phyloP scores from a whole-genome alignment of 2,113 vertebrate genomes.

The Phycodurus eques region DNA sequence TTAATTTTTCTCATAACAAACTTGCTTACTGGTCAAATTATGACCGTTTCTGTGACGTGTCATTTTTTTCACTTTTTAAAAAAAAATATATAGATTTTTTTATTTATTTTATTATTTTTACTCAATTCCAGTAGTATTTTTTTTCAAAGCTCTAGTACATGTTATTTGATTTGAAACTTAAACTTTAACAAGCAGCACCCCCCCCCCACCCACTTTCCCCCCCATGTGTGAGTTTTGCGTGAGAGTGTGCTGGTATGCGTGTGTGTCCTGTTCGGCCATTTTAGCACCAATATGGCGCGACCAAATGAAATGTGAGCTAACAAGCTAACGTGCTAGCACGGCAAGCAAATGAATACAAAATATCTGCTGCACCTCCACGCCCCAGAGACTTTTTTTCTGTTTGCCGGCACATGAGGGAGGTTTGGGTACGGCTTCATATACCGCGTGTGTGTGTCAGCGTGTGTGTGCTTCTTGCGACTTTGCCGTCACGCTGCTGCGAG shows the following conservation, averaged over 20 bases:
- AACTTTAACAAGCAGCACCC: background rate
- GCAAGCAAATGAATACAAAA: background rate
- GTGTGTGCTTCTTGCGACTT: conserved; percentile 17
- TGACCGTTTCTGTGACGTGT: too few relatives aligned
- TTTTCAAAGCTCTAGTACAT: too few relatives aligned
- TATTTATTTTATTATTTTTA: too few relatives aligned
- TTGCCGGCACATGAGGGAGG: conserved; percentile 42
- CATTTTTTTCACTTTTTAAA: too few relatives aligned
- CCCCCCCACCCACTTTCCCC: too few relatives aligned
- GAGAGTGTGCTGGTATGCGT: too few relatives aligned
- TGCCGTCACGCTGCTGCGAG: conserved; percentile 42
- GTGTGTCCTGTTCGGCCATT: background rate
- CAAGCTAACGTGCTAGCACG: background rate
- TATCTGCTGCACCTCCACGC: conserved; percentile 41
- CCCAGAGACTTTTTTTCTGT: conserved; percentile 39
- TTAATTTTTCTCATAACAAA: too few relatives aligned
- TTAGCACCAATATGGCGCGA: background rate
- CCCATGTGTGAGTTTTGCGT: too few relatives aligned
- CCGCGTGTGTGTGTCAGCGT: background rate
- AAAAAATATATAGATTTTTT: too few relatives aligned
- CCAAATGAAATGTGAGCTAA: background rate
- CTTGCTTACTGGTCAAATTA: too few relatives aligned
- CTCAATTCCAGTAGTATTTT: too few relatives aligned
- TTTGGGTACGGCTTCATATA: conserved; percentile 20
- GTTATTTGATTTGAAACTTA: too few relatives aligned